Evolutionary conservation across 2,113 vertebrate genomes (phyloP), one percentile per base, ranked within the genome.

Genomic region (Polypterus bichir): DNA sequence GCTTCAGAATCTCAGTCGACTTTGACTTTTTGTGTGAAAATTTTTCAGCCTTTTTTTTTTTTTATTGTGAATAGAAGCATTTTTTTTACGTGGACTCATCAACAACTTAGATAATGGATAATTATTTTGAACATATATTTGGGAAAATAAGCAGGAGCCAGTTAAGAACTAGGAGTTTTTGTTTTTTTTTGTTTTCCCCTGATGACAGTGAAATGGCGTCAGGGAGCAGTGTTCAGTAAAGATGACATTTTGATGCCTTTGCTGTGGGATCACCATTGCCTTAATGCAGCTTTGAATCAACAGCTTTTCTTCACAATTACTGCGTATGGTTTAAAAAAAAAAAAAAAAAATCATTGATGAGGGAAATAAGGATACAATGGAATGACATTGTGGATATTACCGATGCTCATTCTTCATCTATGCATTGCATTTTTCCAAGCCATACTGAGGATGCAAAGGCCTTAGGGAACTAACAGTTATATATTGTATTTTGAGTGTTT

Each of bases 361-460:
- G 9, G 49, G 49, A 9, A 27, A 27, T 27, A 27, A 73, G 73
- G 77, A 45, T 64, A 64, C 83, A 82, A 76, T 76, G 79, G 73
- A 57, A 79, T 72, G 69, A 66, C 73, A 67, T 53, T 61, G 54
- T 8, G 82, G 74, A 89, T 81, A 79, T 79, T 84, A 77, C 81
- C 84, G 80, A 83, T 86, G 77, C 79, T 91, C 79, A 88, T 89
- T 90, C 27, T 87, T 93, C 92, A 86, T 90, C 92, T 97, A 95
- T 97, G 91, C 92, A 97, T 94, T 86, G 72, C 71, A 57, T 71
- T 79, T 80, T 76, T 90, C 89, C 86, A 92, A 93, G 93, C 92
- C 91, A 94, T 94, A 92, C 82, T 76, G 77, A 92, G 79, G 77
- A 83, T 88, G 73, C 80, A 89, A 83, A 91, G 85, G 88, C 85